Evolutionary conservation across 2,888 invertebrate genomes (phyloP).

Genomic region (Catocala fraxini): DNA sequence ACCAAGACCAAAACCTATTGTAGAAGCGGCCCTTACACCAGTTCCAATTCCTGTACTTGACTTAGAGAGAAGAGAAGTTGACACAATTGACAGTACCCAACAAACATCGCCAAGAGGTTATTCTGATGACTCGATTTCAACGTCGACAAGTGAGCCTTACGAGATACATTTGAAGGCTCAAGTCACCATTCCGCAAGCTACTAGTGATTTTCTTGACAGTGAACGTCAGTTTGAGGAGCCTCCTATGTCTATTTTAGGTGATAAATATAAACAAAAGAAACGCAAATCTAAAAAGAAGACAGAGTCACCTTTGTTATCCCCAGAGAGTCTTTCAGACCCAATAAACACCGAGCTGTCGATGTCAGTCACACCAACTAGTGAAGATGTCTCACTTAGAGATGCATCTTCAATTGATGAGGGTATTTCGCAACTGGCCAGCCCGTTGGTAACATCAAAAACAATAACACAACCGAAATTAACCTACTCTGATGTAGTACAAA

Average conservation of each 20-base stretch:
- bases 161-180: constrained; percentile 89
- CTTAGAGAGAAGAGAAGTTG: constrained; percentile 51
- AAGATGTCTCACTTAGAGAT: constrained; percentile 76
- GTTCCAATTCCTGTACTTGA: constrained; percentile 47
- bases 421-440: constrained; percentile 76
- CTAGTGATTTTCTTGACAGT: constrained; percentile 74
- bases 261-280: constrained; percentile 77
- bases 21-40: constrained; percentile 34
- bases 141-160: constrained; percentile 86
- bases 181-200: constrained; percentile 84
- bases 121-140: constrained; percentile 83
- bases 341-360: constrained; percentile 82
- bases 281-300: constrained; percentile 76
- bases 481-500: constrained; percentile 83
- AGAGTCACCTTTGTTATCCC: constrained; percentile 72
- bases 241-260: constrained; percentile 66
- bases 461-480: constrained; percentile 66
- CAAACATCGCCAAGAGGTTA: constrained; percentile 86
- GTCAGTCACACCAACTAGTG: constrained; percentile 80
- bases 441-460: constrained; percentile 54
- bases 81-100: constrained; percentile 65
- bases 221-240: constrained; percentile 71
- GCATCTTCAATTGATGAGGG: constrained; percentile 82
- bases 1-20: constrained; percentile 71
- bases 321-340: constrained; percentile 83